Conservation (phyloP, 2,797 vertebrate species). For the Percopsis omiscomaycus region DNA sequence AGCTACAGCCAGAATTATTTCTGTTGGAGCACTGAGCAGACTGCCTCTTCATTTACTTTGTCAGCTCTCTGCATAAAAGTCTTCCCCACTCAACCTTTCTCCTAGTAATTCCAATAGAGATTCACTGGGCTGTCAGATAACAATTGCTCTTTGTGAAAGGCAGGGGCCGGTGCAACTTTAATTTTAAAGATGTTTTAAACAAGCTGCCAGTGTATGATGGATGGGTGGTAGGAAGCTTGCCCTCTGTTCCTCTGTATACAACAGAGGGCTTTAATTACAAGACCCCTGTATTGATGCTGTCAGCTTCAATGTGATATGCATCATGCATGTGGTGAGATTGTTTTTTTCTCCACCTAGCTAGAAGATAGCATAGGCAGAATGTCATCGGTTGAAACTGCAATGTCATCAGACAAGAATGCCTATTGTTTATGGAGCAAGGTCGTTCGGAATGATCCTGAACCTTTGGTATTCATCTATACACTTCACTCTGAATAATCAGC, state of each 20-base stretch:
- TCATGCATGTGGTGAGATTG: slow-evolving; percentile 53
- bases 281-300: slow-evolving; percentile 64
- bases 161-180: slow-evolving; percentile 61
- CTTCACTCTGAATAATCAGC: slow-evolving; percentile 53
- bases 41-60: slow-evolving; percentile 56
- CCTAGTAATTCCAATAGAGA: slow-evolving; percentile 56
- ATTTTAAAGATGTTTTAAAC: slow-evolving; percentile 76
- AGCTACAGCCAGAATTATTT: slow-evolving; percentile 59
- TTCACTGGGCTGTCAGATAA: slow-evolving; percentile 68
- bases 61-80: slow-evolving; percentile 62
- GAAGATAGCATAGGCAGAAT: slow-evolving; percentile 49
- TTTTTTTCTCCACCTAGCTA: slow-evolving; percentile 54
- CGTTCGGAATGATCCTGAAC: slow-evolving; percentile 8
- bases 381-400: slow-evolving; percentile 56
- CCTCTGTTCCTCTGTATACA: slow-evolving; percentile 49
- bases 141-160: slow-evolving; percentile 66
- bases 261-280: slow-evolving; percentile 66
- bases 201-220: slow-evolving; percentile 71
- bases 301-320: slow-evolving; percentile 64
- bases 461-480: slow-evolving; percentile 59
- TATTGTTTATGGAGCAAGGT: slow-evolving; percentile 37
- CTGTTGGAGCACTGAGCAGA: slow-evolving; percentile 42
- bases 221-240: slow-evolving; percentile 56
- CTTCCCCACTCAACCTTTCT: slow-evolving; percentile 54
- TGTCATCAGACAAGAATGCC: slow-evolving; percentile 60